Percentiles rank a stretch among this genome's conserved stretches.
Conservation (phyloP, 64 coral and sea anemone genomes). For the Anthopleura sola region DNA sequence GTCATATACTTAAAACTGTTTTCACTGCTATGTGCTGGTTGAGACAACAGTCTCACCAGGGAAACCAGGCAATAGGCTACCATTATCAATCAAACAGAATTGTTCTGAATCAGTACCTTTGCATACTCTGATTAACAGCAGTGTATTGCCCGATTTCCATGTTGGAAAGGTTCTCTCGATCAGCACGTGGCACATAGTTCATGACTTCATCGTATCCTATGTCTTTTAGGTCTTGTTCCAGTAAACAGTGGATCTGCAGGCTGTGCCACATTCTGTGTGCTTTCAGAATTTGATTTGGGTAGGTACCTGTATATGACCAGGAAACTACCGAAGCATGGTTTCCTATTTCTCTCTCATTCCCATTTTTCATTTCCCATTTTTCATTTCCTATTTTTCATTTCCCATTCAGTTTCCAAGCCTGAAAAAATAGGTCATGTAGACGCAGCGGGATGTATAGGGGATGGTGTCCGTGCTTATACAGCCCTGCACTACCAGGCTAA, state of each 20-base stretch:
- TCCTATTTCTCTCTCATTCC: not conserved
- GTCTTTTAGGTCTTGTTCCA: conserved; percentile 68
- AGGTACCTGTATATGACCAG: not conserved
- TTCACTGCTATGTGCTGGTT: too few relatives aligned
- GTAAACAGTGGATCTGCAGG: conserved; percentile 56
- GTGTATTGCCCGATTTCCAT: too few relatives aligned
- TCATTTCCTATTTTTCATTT: not conserved
- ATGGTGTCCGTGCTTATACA: conserved; percentile 92
- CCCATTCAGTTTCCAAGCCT: conserved; percentile 69
- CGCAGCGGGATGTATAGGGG: conserved; percentile 92
- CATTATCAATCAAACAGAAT: too few relatives aligned
- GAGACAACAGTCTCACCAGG: too few relatives aligned
- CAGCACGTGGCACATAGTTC: too few relatives aligned
- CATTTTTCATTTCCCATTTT: not conserved
- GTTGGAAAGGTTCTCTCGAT: too few relatives aligned
- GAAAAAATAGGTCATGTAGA: conserved; percentile 79
- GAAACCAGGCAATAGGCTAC: too few relatives aligned
- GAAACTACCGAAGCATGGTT: not conserved
- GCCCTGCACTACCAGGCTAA: conserved; percentile 83
- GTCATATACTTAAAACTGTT: too few relatives aligned
- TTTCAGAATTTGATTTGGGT: conserved; percentile 97
- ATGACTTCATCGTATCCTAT: too few relatives aligned
- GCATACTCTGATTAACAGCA: too few relatives aligned
- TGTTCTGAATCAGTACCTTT: too few relatives aligned
- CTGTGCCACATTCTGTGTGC: conserved; percentile 74